Base-by-base conservation (phyloP, 2,113 vertebrate genomes). In the Lanius ludovicianus region DNA sequence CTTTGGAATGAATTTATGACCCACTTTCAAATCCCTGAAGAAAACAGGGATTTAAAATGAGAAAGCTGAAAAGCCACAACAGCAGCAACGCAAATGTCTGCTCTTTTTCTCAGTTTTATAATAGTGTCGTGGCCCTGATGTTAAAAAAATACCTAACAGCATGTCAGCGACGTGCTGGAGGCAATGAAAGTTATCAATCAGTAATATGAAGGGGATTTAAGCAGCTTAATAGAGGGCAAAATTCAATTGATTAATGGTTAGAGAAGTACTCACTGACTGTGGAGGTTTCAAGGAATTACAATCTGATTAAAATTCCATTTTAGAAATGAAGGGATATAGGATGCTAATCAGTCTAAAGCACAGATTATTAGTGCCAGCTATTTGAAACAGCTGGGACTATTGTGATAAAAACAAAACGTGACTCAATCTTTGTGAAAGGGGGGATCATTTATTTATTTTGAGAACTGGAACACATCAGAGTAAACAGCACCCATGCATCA, bases 221-320 rank as follows among this genome's bases (percentile, higher is more conserved):
- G 90, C 83, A 96, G 95, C 69, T 97, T 97, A 97, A 97, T 91
- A 95, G 65, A 93, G 77, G 93, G 80, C 69, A 87, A 96, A 96
- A 96, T 94, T 93, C 90, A 96, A 94, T 93, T 97, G 96, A 97
- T 97, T 97, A 96, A 97, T 96, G 81, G 79, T 90, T 91, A 93
- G 73, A 42, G 90, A 96, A 96, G 93, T 80, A 91, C 41, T 95
- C 84, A 92, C 53, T 94, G 94, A 95, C 5, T 37, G 1, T 69
- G 65, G 73, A 91, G 73, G 65, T 89, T 97, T 97, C 96, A 96
- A 97, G 96, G 92, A 96, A 96, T 95, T 95, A 88, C 86, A 96
- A 91, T 94, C 94, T 90, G 96, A 97, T 97, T 97, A 97, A 97
- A 96, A 97, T 97, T 97, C 89, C 95, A 97, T 96, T 96, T 96